A percentile compares a stretch with the other conserved stretches of the same genome.
phyloP scores from a whole-genome alignment of 2,888 invertebrate genomes.

The Andrena dorsata region DNA sequence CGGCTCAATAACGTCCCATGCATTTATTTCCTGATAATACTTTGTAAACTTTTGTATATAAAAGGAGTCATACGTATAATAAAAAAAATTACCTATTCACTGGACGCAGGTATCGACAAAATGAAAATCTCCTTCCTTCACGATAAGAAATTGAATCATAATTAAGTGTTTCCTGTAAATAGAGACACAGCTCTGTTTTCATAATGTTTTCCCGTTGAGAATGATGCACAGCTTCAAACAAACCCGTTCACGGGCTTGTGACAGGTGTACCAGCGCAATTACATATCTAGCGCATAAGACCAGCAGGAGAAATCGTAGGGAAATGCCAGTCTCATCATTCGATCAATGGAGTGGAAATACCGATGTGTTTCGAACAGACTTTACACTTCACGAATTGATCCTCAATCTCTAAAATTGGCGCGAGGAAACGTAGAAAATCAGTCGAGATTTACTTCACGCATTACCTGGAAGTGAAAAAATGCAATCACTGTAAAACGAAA shows the following conservation, averaged over 20 bases:
- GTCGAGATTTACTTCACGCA: too few species aligned
- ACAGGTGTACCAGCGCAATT: not conserved
- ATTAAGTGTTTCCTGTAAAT: not conserved
- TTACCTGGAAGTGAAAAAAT: too few species aligned
- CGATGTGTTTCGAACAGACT: not conserved
- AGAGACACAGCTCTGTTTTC: not conserved
- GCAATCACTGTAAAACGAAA: too few species aligned
- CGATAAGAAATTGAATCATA: not conserved
- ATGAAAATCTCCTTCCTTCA: not conserved
- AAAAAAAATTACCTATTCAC: too few species aligned
- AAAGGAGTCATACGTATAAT: too few species aligned
- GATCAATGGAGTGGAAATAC: not conserved
- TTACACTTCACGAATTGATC: too few species aligned
- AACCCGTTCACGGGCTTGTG: not conserved
- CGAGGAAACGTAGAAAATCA: too few species aligned
- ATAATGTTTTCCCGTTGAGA: not conserved
- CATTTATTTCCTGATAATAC: too few species aligned
- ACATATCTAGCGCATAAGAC: constrained; percentile 8
- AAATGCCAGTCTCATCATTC: not conserved
- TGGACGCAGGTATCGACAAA: too few species aligned
- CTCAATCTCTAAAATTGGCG: too few species aligned
- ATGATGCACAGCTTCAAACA: not conserved
- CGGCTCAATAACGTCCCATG: too few species aligned
- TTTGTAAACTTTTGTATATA: too few species aligned
- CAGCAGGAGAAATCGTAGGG: constrained; percentile 1